Evolutionary conservation across 2,113 vertebrate genomes (phyloP), one percentile per base, ranked within the genome.

Genomic region (Tautogolabrus adspersus): DNA sequence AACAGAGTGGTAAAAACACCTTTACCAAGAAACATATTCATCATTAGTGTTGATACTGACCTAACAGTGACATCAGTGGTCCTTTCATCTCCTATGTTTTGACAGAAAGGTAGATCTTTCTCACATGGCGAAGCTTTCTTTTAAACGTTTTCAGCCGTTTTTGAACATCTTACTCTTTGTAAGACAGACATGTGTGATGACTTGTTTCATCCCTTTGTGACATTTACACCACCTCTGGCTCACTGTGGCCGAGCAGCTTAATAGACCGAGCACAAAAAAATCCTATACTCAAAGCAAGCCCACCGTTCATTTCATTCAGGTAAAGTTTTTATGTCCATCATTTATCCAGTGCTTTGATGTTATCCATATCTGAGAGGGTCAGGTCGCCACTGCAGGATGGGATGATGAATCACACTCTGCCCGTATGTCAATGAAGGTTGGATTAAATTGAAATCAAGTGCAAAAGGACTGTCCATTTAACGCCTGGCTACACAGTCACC

Each of bases 381-480:
- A 68, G 61, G 56, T 75, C 71, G 61, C 46, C 60, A 47, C 67
- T 56, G 40, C 42, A 5, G 60, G 84, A 79, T 61, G 70, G 42
- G 67, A 72, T 76, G 83, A 85, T 85, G 80, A 88, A 87, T 91
- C 75, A 61, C 72, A 65, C 66, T 11, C 76, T 76, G 37, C 22
- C 42, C 47, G 6, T 65, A 60, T 69, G 70, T 68, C 89, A 77
- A 49, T 85, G 72, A 90, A 89, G 85, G 86, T 77, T 82, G 75
- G 78, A 79, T 90, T 78, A 88, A 92, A 92, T 88, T 90, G 79
- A 87, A 90, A 90, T 89, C 75, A 89, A 90, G 80, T 82, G 81
- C 69, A 86, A 83, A 84, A 74, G 80, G 77, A 80, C 63, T 84
- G 68, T 77, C 58, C 58, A 81, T 91, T 92, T 89, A 89, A 89